These are phyloP conservation scores for Hetaerina americana DNA, from an alignment of 1,140 invertebrate genomes.

Conservation along the genomic window DNA sequence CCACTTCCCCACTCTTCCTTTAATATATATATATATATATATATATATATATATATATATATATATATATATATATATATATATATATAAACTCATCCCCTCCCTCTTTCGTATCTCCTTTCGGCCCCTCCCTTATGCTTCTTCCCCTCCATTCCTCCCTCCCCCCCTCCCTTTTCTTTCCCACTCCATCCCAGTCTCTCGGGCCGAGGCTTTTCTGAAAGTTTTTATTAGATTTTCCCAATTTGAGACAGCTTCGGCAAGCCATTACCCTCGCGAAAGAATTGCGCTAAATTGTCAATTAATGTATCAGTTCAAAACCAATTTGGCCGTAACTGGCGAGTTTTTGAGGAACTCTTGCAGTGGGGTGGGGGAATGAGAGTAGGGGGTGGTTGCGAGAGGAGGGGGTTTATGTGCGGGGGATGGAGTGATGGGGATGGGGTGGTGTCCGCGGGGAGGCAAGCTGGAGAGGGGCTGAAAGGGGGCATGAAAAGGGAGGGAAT, in stretches of 20 bases:
- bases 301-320: constrained; percentile 17
- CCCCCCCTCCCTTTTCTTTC: constrained; percentile 16
- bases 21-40: too few relatives aligned
- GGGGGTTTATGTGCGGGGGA: neutral
- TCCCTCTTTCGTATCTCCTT: too few relatives aligned
- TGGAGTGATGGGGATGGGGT: constrained; percentile 1
- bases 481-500: neutral
- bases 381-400: neutral
- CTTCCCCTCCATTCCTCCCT: constrained; percentile 16
- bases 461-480: neutral
- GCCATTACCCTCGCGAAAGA: constrained; percentile 10
- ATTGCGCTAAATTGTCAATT: constrained; percentile 11
- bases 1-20: too few relatives aligned
- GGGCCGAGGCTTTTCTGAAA: constrained; percentile 10
- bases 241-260: constrained; percentile 15
- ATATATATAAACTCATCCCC: too few relatives aligned
- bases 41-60: too few relatives aligned
- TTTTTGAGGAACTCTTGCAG: constrained; percentile 12
- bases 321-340: constrained; percentile 11
- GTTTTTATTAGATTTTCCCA: constrained; percentile 19
- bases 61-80: too few relatives aligned
- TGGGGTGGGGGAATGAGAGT: neutral
- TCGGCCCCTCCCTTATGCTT: too few relatives aligned
- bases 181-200: constrained; percentile 10
- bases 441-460: neutral